phyloP scores from a whole-genome alignment of 2,797 vertebrate genomes.

The Valencia hispanica region DNA sequence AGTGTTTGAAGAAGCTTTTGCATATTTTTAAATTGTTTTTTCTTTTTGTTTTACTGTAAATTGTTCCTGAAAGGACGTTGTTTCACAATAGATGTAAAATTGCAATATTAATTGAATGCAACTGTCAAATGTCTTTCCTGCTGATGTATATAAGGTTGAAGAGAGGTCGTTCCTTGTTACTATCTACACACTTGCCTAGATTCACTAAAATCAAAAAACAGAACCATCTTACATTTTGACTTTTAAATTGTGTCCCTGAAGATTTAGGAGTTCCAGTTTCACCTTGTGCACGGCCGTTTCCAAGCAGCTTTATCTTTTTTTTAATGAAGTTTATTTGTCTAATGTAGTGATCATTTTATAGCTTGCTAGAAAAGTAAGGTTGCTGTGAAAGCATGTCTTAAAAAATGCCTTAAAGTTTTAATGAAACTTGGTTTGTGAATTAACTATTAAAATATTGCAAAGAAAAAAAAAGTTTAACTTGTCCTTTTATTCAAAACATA shows the following conservation, averaged over 20 bases:
- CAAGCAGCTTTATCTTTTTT: background rate
- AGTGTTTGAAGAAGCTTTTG: conserved; percentile 37
- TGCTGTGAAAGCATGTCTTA: background rate
- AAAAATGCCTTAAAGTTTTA: background rate
- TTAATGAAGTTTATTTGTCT: background rate
- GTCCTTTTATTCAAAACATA: background rate
- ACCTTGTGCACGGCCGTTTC: background rate
- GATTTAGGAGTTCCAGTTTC: background rate
- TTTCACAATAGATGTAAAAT: background rate
- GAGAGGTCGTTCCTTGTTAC: background rate
- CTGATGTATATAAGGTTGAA: background rate
- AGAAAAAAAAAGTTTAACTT: background rate
- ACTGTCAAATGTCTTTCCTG: background rate
- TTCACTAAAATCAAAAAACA: background rate
- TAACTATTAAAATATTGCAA: background rate
- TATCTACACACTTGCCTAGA: background rate
- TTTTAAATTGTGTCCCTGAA: background rate
- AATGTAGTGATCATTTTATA: background rate
- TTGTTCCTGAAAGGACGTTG: background rate
- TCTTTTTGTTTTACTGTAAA: background rate
- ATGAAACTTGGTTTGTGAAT: background rate
- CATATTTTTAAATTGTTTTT: background rate
- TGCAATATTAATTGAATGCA: background rate
- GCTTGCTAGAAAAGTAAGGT: background rate
- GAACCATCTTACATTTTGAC: background rate